Evolutionary conservation across 2,888 invertebrate genomes (phyloP).

Genomic region (Esperia sulphurella): DNA sequence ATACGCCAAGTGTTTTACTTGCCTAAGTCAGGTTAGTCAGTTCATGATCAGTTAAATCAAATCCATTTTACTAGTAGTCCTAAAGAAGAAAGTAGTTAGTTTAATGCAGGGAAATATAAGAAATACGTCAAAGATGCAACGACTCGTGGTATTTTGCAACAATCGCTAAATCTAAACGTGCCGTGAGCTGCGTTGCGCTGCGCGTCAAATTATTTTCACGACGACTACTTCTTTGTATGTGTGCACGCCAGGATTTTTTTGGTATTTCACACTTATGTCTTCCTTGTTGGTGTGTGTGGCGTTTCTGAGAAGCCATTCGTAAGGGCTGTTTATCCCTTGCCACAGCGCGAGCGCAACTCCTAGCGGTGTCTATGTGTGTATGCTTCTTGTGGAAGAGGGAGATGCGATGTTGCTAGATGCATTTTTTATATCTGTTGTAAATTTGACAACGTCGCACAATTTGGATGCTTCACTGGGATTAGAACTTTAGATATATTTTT

Average conservation of each 20-base stretch:
- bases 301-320: slow-evolving; percentile 48
- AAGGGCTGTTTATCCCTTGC: slow-evolving; percentile 18
- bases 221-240: too few species aligned
- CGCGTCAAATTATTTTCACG: too few species aligned
- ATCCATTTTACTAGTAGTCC: too few species aligned
- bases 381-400: slow-evolving; percentile 24
- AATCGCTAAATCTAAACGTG: slow-evolving; percentile 11
- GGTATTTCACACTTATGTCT: slow-evolving; percentile 23
- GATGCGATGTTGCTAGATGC: slow-evolving; percentile 69
- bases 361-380: slow-evolving; percentile 29
- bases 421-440: slow-evolving; percentile 58
- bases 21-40: too few species aligned
- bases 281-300: slow-evolving; percentile 29
- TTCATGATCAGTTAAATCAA: too few species aligned
- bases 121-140: too few species aligned
- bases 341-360: slow-evolving; percentile 33
- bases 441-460: slow-evolving; percentile 73
- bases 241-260: slow-evolving; percentile 35
- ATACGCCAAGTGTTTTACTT: too few species aligned
- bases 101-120: too few species aligned
- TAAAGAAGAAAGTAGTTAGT: too few species aligned
- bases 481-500: slow-evolving; percentile 6
- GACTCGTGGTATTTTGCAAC: slow-evolving; percentile 2
- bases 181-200: slow-evolving; percentile 23
- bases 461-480: slow-evolving; percentile 31